Percentiles rank a stretch among this genome's conserved stretches.
Conservation (phyloP, 1,140 invertebrate species). For the Micrasema longulum region DNA sequence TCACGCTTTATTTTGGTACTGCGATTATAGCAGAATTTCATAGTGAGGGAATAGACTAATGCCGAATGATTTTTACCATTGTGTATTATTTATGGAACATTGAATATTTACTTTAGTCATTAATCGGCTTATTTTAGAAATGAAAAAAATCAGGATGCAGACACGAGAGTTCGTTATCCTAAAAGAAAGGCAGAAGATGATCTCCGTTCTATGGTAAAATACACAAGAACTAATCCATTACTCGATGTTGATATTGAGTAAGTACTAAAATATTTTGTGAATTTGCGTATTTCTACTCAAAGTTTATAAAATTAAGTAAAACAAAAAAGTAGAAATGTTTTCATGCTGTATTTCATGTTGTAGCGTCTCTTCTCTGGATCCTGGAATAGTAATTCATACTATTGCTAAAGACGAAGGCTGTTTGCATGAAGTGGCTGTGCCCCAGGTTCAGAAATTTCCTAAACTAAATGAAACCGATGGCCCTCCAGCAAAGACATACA, state of each 20-base stretch:
- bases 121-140: background rate
- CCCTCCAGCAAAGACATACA: slow-evolving; percentile 89
- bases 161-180: background rate
- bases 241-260: slow-evolving; percentile 38
- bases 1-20: no score
- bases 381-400: slow-evolving; percentile 85
- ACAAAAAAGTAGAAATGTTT: no score
- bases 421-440: slow-evolving; percentile 93
- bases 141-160: slow-evolving; percentile 5
- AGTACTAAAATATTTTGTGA: slow-evolving; percentile 8
- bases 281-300: no score
- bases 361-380: slow-evolving; percentile 39
- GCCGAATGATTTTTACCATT: no score
- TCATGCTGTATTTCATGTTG: no score
- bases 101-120: slow-evolving; percentile 6
- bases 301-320: no score
- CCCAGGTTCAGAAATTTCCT: slow-evolving; percentile 81
- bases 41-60: no score
- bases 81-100: no score
- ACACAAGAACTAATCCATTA: slow-evolving; percentile 9
- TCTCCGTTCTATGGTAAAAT: slow-evolving; percentile 5
- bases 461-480: slow-evolving; percentile 74
- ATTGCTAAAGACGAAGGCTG: slow-evolving; percentile 91
- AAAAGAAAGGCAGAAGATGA: slow-evolving; percentile 23
- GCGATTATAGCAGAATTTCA: no score